A percentile compares a stretch with the other conserved stretches of the same genome.
Evolutionary conservation across 2,113 vertebrate species (phyloP).

Genomic region (Grammomys dolichurus): DNA sequence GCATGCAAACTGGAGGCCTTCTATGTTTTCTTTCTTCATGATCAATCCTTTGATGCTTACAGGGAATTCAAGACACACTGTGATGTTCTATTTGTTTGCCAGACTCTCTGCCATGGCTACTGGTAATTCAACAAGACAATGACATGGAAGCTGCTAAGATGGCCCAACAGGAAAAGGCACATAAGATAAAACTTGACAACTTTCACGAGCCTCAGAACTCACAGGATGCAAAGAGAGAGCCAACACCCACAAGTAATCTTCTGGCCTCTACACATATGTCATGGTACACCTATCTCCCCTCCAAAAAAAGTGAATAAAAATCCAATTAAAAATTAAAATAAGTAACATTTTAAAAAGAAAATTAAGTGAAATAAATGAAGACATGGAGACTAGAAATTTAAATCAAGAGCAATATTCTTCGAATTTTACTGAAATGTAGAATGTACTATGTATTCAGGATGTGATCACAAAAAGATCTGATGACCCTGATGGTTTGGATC

Average conservation of each 20-base stretch:
- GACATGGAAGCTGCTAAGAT: neutral
- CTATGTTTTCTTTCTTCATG: neutral
- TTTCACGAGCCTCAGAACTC: neutral
- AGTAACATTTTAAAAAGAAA: neutral
- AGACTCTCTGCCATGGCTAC: neutral
- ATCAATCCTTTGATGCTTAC: neutral
- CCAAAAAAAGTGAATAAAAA: neutral
- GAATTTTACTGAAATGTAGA: neutral
- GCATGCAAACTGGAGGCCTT: neutral
- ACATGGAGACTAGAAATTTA: constrained; percentile 45
- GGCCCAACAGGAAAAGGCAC: neutral
- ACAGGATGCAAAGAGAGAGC: neutral
- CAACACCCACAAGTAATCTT: neutral
- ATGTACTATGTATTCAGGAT: neutral
- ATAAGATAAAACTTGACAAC: neutral
- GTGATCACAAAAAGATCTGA: constrained; percentile 15
- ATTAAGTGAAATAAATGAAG: neutral
- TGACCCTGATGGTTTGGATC: neutral
- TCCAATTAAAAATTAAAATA: neutral
- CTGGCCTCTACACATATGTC: neutral
- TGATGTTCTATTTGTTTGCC: neutral
- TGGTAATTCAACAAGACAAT: neutral
- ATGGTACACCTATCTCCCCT: no score
- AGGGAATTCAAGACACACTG: neutral
- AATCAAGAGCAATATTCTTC: constrained; percentile 38